Conservation (phyloP, 2,113 vertebrate species). For the Damaliscus lunatus region DNA sequence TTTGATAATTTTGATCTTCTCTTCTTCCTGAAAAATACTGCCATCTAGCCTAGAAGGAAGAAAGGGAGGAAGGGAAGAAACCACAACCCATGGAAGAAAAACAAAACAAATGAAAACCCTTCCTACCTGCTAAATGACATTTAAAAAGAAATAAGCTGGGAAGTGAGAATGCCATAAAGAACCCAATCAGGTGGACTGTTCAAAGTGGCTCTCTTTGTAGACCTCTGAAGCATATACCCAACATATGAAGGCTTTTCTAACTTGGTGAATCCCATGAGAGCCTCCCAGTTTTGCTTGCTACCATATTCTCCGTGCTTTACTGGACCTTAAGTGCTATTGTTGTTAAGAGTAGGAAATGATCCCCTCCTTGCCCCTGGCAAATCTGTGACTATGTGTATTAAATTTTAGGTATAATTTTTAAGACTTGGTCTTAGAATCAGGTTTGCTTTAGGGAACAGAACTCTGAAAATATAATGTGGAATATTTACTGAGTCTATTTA, state of each 20-base stretch:
- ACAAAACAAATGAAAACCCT: not conserved
- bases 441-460: not conserved
- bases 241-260: not conserved
- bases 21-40: not conserved
- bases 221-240: not conserved
- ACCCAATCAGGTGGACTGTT: not conserved
- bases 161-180: not conserved
- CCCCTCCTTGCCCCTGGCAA: not conserved
- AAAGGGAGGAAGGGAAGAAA: not conserved
- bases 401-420: conserved; percentile 5
- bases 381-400: not conserved
- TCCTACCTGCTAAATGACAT: not conserved
- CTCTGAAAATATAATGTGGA: not conserved
- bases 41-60: not conserved
- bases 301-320: not conserved
- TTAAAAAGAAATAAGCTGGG: not conserved
- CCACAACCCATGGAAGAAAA: not conserved
- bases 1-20: not conserved
- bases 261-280: not conserved
- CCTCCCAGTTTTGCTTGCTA: not conserved
- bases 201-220: not conserved
- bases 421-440: not conserved
- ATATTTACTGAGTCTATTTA: conserved; percentile 25
- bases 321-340: not conserved
- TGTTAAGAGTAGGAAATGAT: not conserved